Percentiles rank a stretch among this genome's conserved stretches.
Conservation (phyloP, 2,113 vertebrate species). For the Oxyura jamaicensis region DNA sequence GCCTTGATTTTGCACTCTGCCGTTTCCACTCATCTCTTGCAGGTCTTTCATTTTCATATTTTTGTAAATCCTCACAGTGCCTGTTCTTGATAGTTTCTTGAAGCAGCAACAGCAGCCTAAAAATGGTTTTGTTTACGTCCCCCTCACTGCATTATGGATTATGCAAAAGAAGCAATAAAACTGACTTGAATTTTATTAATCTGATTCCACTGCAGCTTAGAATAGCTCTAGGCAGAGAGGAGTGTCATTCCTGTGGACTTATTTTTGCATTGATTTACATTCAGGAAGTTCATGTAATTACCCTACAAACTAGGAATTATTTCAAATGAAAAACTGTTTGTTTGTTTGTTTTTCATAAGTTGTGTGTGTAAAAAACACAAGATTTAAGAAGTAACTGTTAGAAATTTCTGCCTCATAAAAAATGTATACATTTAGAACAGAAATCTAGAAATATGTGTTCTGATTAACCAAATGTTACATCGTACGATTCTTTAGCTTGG, state of each 20-base stretch:
- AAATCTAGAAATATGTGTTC: background rate
- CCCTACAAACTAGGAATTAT: background rate
- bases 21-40: background rate
- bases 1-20: background rate
- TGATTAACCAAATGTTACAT: background rate
- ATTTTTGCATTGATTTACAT: background rate
- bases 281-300: background rate
- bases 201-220: background rate
- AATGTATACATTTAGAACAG: background rate
- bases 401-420: background rate
- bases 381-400: background rate
- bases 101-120: background rate
- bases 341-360: background rate
- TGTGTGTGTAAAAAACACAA: background rate
- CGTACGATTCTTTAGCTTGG: background rate
- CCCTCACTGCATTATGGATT: background rate
- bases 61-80: background rate
- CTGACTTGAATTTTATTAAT: background rate
- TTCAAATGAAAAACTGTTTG: background rate
- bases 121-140: background rate
- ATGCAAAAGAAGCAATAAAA: background rate
- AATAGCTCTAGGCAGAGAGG: background rate
- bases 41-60: background rate
- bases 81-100: background rate
- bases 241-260: background rate